Conservation (phyloP, 2,888 invertebrate genomes). For the Chesias legatella region DNA sequence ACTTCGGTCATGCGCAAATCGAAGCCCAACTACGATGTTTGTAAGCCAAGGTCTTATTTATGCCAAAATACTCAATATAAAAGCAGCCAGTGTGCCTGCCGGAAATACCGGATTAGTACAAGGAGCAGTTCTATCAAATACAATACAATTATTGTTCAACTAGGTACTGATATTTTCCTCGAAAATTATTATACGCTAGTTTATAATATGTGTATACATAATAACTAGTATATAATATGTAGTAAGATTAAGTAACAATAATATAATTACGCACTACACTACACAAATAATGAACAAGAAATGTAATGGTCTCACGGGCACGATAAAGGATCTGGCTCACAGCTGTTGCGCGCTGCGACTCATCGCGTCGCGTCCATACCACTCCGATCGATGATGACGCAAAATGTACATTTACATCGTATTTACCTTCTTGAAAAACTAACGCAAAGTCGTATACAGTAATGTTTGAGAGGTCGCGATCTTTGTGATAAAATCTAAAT, state of each 20-base stretch:
- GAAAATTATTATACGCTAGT: constrained; percentile 17
- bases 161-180: constrained; percentile 15
- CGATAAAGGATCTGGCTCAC: constrained; percentile 67
- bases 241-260: constrained; percentile 12
- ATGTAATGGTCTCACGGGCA: constrained; percentile 69
- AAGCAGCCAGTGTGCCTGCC: constrained; percentile 23
- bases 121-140: constrained; percentile 13
- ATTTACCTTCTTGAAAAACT: constrained; percentile 16
- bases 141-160: constrained; percentile 10
- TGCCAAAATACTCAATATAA: constrained; percentile 18
- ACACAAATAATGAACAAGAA: constrained; percentile 41
- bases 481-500: constrained; percentile 1
- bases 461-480: constrained; percentile 1
- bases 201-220: constrained; percentile 9
- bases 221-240: too few species aligned
- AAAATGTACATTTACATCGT: constrained; percentile 24
- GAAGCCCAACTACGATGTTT: constrained; percentile 15
- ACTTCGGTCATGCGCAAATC: constrained; percentile 18
- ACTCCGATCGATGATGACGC: constrained; percentile 62
- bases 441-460: constrained; percentile 16
- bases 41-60: constrained; percentile 12
- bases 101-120: constrained; percentile 24
- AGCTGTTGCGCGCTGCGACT: constrained; percentile 67
- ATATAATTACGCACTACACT: constrained; percentile 12
- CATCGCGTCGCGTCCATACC: constrained; percentile 48